phyloP scores from a whole-genome alignment of 2,888 invertebrate species.

The Caenorhabditis sp. region DNA sequence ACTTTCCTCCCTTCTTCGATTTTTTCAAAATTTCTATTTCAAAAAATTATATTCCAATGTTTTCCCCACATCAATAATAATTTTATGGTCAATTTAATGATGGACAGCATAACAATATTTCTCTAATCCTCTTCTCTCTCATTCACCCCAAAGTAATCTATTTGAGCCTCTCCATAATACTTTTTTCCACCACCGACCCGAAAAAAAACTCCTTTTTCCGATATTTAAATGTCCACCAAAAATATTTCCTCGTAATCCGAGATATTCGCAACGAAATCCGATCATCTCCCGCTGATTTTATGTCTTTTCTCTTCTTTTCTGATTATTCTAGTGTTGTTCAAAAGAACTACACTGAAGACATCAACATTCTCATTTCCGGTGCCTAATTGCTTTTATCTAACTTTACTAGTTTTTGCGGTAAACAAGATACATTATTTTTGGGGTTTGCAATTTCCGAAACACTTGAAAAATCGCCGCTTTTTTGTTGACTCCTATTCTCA shows the following conservation, averaged over 20 bases:
- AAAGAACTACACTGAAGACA: neutral
- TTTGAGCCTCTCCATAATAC: neutral
- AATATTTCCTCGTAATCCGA: neutral
- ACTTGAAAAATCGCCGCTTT: neutral
- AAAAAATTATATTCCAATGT: neutral
- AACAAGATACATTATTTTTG: neutral
- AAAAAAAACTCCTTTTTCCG: neutral
- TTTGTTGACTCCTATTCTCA: neutral
- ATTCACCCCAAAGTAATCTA: neutral
- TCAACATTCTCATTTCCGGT: neutral
- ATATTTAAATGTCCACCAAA: neutral
- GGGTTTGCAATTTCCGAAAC: neutral
- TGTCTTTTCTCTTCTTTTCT: no score
- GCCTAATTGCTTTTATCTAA: neutral
- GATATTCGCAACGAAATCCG: neutral
- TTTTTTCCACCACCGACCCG: neutral
- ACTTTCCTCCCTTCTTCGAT: no score
- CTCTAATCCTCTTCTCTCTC: conserved; percentile 8
- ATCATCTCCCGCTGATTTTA: no score
- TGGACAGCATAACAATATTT: neutral
- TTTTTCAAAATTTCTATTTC: neutral
- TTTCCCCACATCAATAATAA: neutral
- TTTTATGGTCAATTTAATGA: neutral
- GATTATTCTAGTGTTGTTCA: neutral
- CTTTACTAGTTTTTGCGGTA: neutral